phyloP scores from a whole-genome alignment of 1,140 invertebrate genomes.

The Sycobia sp. region DNA sequence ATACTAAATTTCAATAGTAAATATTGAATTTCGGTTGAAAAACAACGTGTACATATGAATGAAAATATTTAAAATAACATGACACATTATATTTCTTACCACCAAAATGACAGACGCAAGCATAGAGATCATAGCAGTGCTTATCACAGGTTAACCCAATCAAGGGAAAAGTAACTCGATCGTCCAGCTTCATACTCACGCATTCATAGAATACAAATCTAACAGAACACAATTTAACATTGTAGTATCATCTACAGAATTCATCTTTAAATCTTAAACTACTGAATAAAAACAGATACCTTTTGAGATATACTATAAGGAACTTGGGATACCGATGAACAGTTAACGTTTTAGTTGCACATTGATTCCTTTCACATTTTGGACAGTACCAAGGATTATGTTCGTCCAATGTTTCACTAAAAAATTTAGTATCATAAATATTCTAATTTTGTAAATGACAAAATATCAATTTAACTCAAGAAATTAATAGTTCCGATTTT shows the following conservation, averaged over 20 bases:
- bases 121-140: slow-evolving; percentile 70
- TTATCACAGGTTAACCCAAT: slow-evolving; percentile 62
- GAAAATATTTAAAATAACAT: too few species aligned
- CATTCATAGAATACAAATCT: slow-evolving; percentile 76
- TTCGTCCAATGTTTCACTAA: slow-evolving; percentile 71
- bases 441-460: slow-evolving; percentile 9
- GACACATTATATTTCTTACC: slow-evolving; percentile 64
- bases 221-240: slow-evolving; percentile 40
- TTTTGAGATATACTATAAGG: slow-evolving; percentile 75
- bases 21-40: too few species aligned
- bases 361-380: slow-evolving; percentile 69
- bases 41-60: too few species aligned
- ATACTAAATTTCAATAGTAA: too few species aligned
- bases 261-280: neutral
- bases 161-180: slow-evolving; percentile 71
- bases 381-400: slow-evolving; percentile 78
- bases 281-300: slow-evolving; percentile 53
- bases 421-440: slow-evolving; percentile 36
- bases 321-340: slow-evolving; percentile 74
- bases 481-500: too few species aligned
- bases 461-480: too few species aligned
- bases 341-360: slow-evolving; percentile 73
- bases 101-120: slow-evolving; percentile 75
- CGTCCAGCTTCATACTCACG: slow-evolving; percentile 72
- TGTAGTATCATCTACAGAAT: too few species aligned